A percentile compares a stretch with the other conserved stretches of the same genome.
phyloP scores from a whole-genome alignment of 2,888 invertebrate species.

The Octonoba sinensis region DNA sequence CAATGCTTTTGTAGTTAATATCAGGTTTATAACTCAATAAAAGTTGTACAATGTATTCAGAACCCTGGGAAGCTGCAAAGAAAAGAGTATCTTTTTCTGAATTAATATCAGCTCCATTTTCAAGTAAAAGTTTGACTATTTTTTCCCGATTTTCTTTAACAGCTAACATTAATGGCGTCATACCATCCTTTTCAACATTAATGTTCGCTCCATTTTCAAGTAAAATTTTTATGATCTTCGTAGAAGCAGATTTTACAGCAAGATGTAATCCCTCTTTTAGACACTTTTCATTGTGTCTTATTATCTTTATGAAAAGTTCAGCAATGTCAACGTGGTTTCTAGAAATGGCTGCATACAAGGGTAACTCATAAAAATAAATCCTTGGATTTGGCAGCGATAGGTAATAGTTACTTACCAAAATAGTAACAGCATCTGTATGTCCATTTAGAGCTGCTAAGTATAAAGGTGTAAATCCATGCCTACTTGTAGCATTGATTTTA shows the following conservation, averaged over 20 bases:
- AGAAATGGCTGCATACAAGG: background rate
- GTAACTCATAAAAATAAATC: background rate
- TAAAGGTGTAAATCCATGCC: background rate
- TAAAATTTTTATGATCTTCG: background rate
- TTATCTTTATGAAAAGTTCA: background rate
- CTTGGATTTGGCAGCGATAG: no score
- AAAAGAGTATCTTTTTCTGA: background rate
- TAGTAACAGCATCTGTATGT: background rate
- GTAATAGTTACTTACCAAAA: background rate
- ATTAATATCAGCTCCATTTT: background rate
- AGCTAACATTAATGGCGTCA: slow-evolving; percentile 9
- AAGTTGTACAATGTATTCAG: slow-evolving; percentile 68
- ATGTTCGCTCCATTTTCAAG: background rate
- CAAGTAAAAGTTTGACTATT: slow-evolving; percentile 12
- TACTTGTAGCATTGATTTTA: background rate
- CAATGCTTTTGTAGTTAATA: no score
- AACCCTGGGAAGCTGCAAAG: background rate
- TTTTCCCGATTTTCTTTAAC: background rate
- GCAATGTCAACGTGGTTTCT: background rate
- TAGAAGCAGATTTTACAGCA: no score
- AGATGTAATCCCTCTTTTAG: no score
- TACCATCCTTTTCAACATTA: background rate
- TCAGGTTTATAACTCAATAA: slow-evolving; percentile 66
- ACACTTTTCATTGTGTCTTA: no score
- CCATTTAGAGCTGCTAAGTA: background rate